phyloP scores from a whole-genome alignment of 2,797 vertebrate genomes.

The Aphelocoma californica region DNA sequence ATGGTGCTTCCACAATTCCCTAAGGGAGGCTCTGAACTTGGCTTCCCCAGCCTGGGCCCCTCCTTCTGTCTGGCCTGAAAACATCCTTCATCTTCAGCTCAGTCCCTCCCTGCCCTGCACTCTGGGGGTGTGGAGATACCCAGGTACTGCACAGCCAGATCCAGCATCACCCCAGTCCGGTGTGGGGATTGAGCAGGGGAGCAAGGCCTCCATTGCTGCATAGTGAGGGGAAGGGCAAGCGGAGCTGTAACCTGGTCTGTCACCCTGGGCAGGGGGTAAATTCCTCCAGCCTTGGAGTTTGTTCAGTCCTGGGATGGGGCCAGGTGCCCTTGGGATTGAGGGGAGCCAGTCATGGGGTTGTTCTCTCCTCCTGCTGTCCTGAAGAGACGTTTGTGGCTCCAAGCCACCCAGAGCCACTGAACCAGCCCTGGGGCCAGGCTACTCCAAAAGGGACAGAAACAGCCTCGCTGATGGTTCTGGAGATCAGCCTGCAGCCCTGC shows the following conservation, averaged over 20 bases:
- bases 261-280: neutral
- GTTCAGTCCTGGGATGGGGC: neutral
- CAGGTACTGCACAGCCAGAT: neutral
- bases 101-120: neutral
- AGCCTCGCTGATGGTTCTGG: fast-evolving
- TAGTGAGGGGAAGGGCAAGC: fast-evolving
- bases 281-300: neutral
- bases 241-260: neutral
- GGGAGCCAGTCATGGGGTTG: fast-evolving
- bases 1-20: fast-evolving
- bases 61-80: neutral
- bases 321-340: neutral
- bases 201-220: fast-evolving
- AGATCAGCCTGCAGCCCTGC: neutral
- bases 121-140: neutral
- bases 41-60: neutral
- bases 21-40: neutral
- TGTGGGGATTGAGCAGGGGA: neutral
- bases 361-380: neutral
- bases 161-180: fast-evolving
- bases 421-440: neutral
- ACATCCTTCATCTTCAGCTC: neutral
- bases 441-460: neutral
- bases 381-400: neutral
- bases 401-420: neutral